These are phyloP conservation scores for Coluber constrictor DNA, from an alignment of 2,797 vertebrate genomes.

Conservation along the genomic window DNA sequence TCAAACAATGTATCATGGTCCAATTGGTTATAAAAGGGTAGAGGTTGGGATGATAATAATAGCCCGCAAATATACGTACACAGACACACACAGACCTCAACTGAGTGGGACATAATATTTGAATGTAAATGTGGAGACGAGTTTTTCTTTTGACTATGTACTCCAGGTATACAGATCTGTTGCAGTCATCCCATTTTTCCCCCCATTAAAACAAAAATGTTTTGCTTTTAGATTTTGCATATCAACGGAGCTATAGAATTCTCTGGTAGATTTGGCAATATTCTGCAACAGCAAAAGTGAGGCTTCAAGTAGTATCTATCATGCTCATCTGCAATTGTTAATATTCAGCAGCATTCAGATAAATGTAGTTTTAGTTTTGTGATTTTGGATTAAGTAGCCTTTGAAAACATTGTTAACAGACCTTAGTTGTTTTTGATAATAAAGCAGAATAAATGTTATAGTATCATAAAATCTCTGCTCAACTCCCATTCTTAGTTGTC, in stretches of 20 bases:
- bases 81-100: background rate
- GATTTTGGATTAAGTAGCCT: background rate
- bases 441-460: background rate
- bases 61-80: background rate
- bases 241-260: background rate
- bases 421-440: background rate
- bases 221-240: background rate
- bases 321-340: background rate
- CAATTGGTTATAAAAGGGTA: constrained; percentile 22
- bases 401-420: background rate
- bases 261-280: background rate
- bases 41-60: constrained; percentile 10
- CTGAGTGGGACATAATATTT: background rate
- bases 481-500: background rate
- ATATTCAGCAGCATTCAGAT: background rate
- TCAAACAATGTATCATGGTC: constrained; percentile 45
- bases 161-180: background rate
- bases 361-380: background rate
- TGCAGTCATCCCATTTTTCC: background rate
- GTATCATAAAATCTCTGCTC: background rate
- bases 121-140: constrained; percentile 28
- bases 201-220: background rate
- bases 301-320: background rate
- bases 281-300: background rate
- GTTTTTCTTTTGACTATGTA: background rate